phyloP scores from a whole-genome alignment of 2,888 invertebrate genomes.

The Cosmia pyralina region DNA sequence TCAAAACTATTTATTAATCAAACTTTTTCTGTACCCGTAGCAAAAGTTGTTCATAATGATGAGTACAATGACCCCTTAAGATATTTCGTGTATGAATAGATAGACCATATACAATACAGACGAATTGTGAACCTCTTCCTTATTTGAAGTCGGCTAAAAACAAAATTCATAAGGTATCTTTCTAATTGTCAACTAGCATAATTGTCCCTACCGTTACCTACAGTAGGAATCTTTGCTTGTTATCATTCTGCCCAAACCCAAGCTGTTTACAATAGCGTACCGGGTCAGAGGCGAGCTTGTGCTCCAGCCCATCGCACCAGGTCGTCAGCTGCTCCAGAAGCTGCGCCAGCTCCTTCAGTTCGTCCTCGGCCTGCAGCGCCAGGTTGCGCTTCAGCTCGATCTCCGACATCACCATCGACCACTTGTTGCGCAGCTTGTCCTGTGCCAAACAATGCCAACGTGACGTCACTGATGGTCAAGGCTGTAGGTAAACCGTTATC shows the following conservation, averaged over 20 bases:
- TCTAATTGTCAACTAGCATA: not conserved
- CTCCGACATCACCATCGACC: conserved; percentile 92
- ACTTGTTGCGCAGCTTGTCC: conserved; percentile 91
- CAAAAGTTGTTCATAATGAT: no score
- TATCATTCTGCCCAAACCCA: not conserved
- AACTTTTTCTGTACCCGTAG: no score
- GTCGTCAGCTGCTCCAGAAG: conserved; percentile 78
- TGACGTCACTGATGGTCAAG: not conserved
- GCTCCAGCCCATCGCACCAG: conserved; percentile 72
- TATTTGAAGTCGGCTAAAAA: no score
- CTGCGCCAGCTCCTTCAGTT: conserved; percentile 86
- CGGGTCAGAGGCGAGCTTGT: conserved; percentile 14
- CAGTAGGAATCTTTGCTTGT: not conserved
- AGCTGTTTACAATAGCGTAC: not conserved
- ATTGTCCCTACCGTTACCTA: not conserved
- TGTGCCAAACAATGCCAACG: conserved; percentile 37
- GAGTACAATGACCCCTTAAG: no score
- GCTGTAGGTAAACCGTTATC: not conserved
- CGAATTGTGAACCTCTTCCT: no score
- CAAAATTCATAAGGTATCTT: no score
- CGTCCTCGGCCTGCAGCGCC: conserved; percentile 90
- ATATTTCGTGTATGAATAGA: no score
- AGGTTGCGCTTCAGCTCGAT: conserved; percentile 89
- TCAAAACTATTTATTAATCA: no score
- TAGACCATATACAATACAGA: no score